Evolutionary conservation across 2,797 vertebrate genomes (phyloP).

Genomic region (Vireo griseus): DNA sequence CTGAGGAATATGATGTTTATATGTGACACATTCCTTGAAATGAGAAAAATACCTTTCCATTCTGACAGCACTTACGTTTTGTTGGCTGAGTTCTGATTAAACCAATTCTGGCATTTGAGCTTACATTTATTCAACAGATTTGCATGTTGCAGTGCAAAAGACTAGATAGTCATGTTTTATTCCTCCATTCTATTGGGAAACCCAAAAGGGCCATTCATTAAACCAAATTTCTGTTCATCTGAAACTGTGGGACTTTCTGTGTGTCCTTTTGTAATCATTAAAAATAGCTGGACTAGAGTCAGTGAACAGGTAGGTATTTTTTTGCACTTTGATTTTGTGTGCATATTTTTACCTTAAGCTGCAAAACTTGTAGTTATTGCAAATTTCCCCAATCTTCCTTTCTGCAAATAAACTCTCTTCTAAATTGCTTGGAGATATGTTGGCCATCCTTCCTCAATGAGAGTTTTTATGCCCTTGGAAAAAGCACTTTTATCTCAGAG

Average conservation of each 20-base stretch:
- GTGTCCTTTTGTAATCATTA: background rate
- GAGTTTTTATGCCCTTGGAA: background rate
- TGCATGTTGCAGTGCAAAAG: background rate
- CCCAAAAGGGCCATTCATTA: background rate
- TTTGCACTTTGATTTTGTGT: background rate
- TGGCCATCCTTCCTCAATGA: background rate
- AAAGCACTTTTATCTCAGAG: background rate
- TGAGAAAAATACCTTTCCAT: accelerated
- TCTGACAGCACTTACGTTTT: background rate
- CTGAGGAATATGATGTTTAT: background rate
- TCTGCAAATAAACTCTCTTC: background rate
- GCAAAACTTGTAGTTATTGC: background rate
- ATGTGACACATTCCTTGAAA: background rate
- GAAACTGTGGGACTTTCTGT: background rate
- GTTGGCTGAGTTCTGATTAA: background rate
- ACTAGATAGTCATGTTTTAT: background rate
- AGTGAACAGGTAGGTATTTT: background rate
- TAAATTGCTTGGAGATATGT: background rate
- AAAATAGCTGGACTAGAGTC: background rate
- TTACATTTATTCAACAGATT: background rate
- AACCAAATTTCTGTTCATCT: background rate
- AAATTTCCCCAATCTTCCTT: background rate
- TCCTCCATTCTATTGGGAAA: background rate
- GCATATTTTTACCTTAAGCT: background rate
- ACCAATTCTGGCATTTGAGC: background rate